A percentile compares a stretch with the other conserved stretches of the same genome.
Conservation (phyloP, 2,888 invertebrate species). For the Scaptomyza parva region DNA sequence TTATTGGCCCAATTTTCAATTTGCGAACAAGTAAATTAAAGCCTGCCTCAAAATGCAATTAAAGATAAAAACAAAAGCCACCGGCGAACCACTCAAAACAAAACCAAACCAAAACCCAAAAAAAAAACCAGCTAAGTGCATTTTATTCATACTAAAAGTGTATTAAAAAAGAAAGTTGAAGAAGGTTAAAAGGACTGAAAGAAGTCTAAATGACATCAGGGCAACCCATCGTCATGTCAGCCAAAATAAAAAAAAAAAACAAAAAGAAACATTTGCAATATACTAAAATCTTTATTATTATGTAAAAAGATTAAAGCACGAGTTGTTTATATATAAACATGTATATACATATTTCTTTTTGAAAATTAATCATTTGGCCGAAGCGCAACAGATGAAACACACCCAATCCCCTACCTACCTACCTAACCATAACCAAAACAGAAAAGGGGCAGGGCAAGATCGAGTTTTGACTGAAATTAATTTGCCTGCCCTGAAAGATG, state of each 20-base stretch:
- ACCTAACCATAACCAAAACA: constrained; percentile 27
- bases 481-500: constrained; percentile 66
- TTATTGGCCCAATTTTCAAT: constrained; percentile 77
- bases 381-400: constrained; percentile 54
- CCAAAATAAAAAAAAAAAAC: constrained; percentile 38
- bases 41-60: constrained; percentile 73
- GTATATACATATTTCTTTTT: constrained; percentile 18
- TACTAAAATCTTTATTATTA: constrained; percentile 31
- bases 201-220: constrained; percentile 39
- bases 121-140: not conserved
- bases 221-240: constrained; percentile 34
- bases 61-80: constrained; percentile 64
- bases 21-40: constrained; percentile 72
- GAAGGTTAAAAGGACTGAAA: constrained; percentile 37
- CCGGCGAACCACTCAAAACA: constrained; percentile 38
- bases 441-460: constrained; percentile 50
- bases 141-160: not conserved
- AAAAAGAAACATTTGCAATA: constrained; percentile 48
- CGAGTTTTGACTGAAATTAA: constrained; percentile 73
- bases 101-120: no score
- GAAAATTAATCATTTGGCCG: constrained; percentile 64
- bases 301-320: not conserved
- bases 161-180: constrained; percentile 57
- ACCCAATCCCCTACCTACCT: no score
- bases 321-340: constrained; percentile 18